phyloP scores from a whole-genome alignment of 2,797 vertebrate genomes.

The Cryptoprocta ferox region DNA sequence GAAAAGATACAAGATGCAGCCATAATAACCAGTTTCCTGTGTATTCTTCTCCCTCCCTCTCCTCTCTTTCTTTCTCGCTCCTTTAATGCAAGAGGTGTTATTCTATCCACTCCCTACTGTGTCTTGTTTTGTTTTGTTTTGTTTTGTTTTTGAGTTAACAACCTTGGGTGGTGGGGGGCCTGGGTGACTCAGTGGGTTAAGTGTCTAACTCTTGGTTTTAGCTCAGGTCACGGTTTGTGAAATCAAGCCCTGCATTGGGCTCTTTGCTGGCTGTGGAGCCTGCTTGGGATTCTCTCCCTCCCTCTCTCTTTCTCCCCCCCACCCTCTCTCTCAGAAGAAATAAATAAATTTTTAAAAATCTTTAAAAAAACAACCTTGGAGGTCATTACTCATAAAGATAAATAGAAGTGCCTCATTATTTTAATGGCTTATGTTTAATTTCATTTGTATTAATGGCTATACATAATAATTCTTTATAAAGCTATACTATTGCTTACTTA shows the following conservation, averaged over 20 bases:
- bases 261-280: too few species aligned
- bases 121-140: neutral
- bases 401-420: neutral
- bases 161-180: neutral
- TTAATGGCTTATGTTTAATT: slow-evolving; percentile 5
- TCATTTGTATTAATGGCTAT: slow-evolving; percentile 25
- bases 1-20: neutral
- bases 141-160: neutral
- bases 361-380: neutral
- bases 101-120: neutral
- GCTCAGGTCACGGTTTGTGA: too few species aligned
- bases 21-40: neutral
- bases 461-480: neutral
- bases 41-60: neutral
- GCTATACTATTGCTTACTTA: neutral
- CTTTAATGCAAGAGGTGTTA: neutral
- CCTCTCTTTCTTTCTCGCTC: neutral
- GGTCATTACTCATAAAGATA: neutral
- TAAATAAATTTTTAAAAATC: too few species aligned
- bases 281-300: too few species aligned
- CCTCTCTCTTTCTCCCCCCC: too few species aligned
- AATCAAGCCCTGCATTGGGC: too few species aligned
- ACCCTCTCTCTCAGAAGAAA: too few species aligned
- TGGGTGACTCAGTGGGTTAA: too few species aligned
- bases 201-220: too few species aligned